These are phyloP conservation scores for Ginglymostoma cirratum DNA, from an alignment of 2,113 vertebrate genomes.

Conservation along the genomic window DNA sequence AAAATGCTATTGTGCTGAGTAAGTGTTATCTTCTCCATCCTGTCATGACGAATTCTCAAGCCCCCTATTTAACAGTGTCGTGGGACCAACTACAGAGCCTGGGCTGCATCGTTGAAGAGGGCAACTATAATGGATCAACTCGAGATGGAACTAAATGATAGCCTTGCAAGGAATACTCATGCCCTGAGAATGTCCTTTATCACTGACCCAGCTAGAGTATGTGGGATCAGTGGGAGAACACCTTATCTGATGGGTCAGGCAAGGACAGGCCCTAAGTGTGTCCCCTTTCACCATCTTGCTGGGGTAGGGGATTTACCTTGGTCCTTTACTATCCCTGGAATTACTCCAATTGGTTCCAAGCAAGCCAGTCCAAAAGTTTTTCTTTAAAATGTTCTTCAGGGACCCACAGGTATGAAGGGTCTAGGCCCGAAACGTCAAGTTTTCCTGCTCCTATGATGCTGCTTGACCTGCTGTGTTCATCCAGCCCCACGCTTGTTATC, in stretches of 20 bases:
- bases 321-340: not conserved
- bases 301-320: not conserved
- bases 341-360: not conserved
- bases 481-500: no score
- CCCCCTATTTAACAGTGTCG: not conserved
- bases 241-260: not conserved
- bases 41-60: not conserved
- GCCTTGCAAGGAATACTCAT: not conserved
- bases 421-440: no score
- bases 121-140: not conserved
- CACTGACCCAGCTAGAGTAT: not conserved
- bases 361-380: not conserved
- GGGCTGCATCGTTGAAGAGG: not conserved
- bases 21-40: not conserved
- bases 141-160: not conserved
- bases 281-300: not conserved
- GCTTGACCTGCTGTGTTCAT: no score
- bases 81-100: not conserved
- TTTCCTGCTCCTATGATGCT: no score
- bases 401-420: not conserved
- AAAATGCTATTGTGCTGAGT: not conserved
- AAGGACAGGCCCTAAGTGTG: not conserved
- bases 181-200: not conserved
- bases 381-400: not conserved
- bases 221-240: not conserved